Evolutionary conservation across 2,888 invertebrate genomes (phyloP).

Genomic region (Drosophila tanythrix): DNA sequence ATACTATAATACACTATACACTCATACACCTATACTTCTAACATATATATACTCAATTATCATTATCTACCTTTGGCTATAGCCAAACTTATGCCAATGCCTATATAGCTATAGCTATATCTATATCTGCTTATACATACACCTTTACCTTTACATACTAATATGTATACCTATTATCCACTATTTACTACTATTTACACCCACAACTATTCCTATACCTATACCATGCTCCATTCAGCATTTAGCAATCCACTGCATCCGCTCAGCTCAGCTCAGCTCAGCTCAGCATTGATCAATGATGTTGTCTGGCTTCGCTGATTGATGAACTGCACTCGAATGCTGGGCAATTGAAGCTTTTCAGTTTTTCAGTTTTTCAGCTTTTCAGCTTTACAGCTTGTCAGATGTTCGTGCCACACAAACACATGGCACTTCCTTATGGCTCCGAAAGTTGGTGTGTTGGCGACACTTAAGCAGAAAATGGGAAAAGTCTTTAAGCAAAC

Average conservation of each 20-base stretch:
- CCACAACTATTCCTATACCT: not conserved
- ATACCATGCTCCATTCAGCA: constrained; percentile 8
- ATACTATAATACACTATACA: too few species aligned
- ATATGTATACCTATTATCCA: not conserved
- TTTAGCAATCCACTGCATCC: constrained; percentile 26
- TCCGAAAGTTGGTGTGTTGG: not conserved
- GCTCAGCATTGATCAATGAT: constrained; percentile 52
- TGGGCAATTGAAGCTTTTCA: constrained; percentile 4
- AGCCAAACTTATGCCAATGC: too few species aligned
- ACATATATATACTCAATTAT: too few species aligned
- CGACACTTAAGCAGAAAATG: not conserved
- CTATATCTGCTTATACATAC: not conserved
- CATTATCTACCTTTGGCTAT: too few species aligned
- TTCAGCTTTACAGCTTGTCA: not conserved
- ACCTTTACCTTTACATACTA: not conserved
- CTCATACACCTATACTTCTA: too few species aligned
- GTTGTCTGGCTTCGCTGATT: constrained; percentile 44
- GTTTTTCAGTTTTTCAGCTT: not conserved
- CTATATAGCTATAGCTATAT: not conserved
- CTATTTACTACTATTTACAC: not conserved
- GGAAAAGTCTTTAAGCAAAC: not conserved
- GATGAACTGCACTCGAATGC: constrained; percentile 38
- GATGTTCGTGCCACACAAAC: not conserved
- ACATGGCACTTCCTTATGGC: not conserved
- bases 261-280: constrained; percentile 2